Evolutionary conservation across 2,113 vertebrate genomes (phyloP).

Genomic region (Merops nubicus): DNA sequence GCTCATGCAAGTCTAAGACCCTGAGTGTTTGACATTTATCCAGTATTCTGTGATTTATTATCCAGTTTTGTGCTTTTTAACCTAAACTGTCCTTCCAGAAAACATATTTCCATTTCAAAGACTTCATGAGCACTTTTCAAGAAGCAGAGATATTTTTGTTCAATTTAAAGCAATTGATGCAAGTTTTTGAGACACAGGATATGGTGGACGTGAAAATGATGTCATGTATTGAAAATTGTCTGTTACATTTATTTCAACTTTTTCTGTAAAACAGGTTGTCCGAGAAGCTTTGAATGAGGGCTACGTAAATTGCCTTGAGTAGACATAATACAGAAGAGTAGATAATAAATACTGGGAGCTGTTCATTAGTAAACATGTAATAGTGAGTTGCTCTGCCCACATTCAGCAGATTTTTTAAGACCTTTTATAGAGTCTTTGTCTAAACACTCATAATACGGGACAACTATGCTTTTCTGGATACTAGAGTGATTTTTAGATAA

Average conservation of each 20-base stretch:
- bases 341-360: not conserved
- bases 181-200: not conserved
- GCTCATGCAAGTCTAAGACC: not conserved
- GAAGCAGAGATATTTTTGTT: not conserved
- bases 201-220: not conserved
- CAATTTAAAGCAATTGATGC: not conserved
- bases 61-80: not conserved
- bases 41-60: not conserved
- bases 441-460: not conserved
- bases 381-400: rapidly evolving
- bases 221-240: not conserved
- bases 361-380: not conserved
- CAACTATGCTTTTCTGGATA: not conserved
- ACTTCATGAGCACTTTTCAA: not conserved
- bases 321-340: not conserved
- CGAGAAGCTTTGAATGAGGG: not conserved
- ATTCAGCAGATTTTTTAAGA: not conserved
- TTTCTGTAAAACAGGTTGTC: not conserved
- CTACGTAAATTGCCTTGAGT: not conserved
- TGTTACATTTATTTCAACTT: not conserved
- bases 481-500: not conserved
- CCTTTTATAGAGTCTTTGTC: not conserved
- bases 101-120: constrained; percentile 25
- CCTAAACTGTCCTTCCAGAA: not conserved
- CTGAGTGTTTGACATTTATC: not conserved